These are phyloP conservation scores for Epinephelus lanceolatus DNA, from an alignment of 2,113 vertebrate species.

Conservation along the genomic window DNA sequence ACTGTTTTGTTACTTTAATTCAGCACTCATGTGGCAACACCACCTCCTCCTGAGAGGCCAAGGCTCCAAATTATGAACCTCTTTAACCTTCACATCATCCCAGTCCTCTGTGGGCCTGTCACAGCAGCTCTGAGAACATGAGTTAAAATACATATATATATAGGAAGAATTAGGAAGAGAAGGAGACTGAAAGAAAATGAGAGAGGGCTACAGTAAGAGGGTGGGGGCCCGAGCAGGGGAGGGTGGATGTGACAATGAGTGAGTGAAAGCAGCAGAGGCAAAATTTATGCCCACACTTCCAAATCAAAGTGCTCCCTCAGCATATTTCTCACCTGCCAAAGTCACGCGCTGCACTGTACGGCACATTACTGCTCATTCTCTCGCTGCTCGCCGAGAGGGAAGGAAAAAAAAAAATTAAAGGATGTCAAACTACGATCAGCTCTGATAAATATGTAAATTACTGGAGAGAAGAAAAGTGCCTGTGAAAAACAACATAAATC, in stretches of 20 bases:
- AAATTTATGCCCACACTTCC: slow-evolving; percentile 82
- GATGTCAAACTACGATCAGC: slow-evolving; percentile 90
- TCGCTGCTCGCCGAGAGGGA: slow-evolving; percentile 46
- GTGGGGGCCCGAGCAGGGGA: slow-evolving; percentile 4
- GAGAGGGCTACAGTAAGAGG: slow-evolving; percentile 22
- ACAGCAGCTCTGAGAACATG: slow-evolving; percentile 34
- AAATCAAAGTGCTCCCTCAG: slow-evolving; percentile 82
- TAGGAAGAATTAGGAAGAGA: slow-evolving; percentile 7
- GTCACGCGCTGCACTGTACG: slow-evolving; percentile 65
- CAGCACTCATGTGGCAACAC: background rate
- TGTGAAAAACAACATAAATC: slow-evolving; percentile 89
- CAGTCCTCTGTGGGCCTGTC: slow-evolving; percentile 58
- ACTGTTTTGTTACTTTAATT: slow-evolving; percentile 1
- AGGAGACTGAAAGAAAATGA: background rate
- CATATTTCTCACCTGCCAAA: slow-evolving; percentile 85
- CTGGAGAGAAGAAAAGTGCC: slow-evolving; percentile 85
- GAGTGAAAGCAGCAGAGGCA: slow-evolving; percentile 69
- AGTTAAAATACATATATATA: slow-evolving; percentile 14
- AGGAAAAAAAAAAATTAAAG: slow-evolving; percentile 79
- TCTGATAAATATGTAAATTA: slow-evolving; percentile 96
- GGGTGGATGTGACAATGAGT: slow-evolving; percentile 68
- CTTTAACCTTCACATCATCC: slow-evolving; percentile 53
- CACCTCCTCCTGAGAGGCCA: slow-evolving; percentile 19
- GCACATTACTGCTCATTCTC: slow-evolving; percentile 74
- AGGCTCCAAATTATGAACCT: slow-evolving; percentile 53